A percentile compares a stretch with the other conserved stretches of the same genome.
phyloP scores from a whole-genome alignment of 1,140 invertebrate genomes.

The Drosophila nasuta region DNA sequence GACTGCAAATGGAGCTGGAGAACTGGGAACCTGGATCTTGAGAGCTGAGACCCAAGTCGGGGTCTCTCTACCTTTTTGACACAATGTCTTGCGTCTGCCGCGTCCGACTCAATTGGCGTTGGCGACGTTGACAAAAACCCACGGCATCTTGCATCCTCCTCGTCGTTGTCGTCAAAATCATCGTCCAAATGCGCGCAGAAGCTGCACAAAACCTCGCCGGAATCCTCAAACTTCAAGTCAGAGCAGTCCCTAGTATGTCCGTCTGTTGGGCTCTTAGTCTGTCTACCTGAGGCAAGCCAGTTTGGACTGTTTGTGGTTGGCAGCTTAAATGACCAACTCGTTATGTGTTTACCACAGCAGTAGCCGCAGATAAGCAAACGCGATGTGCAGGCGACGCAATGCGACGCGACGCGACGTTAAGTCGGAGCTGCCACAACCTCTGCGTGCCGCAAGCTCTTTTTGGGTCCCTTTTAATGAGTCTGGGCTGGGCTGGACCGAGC shows the following conservation, averaged over 20 bases:
- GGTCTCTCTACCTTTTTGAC: conserved; percentile 67
- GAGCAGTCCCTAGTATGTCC: conserved; percentile 4
- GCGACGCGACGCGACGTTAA: conserved; percentile 8
- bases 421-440: conserved; percentile 34
- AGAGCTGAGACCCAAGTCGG: conserved; percentile 15
- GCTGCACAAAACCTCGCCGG: conserved; percentile 74
- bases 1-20: conserved; percentile 47
- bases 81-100: conserved; percentile 40
- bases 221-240: conserved; percentile 36
- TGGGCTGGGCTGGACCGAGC: conserved; percentile 41
- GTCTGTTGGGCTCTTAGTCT: conserved; percentile 6
- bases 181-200: conserved; percentile 71
- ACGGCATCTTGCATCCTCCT: conserved; percentile 28
- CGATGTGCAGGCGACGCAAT: conserved; percentile 1
- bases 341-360: conserved; percentile 67
- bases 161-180: conserved; percentile 12
- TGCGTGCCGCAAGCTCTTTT: conserved; percentile 47
- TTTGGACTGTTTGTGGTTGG: conserved; percentile 65
- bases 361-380: conserved; percentile 53
- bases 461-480: conserved; percentile 68
- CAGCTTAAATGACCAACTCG: conserved; percentile 73
- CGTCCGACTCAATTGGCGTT: conserved; percentile 12
- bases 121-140: conserved; percentile 72
- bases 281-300: conserved; percentile 52
- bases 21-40: conserved; percentile 10